Evolutionary conservation across 2,113 vertebrate species (phyloP), one percentile per base, ranked within the genome.

Genomic region (Brachionichthys hirsutus): DNA sequence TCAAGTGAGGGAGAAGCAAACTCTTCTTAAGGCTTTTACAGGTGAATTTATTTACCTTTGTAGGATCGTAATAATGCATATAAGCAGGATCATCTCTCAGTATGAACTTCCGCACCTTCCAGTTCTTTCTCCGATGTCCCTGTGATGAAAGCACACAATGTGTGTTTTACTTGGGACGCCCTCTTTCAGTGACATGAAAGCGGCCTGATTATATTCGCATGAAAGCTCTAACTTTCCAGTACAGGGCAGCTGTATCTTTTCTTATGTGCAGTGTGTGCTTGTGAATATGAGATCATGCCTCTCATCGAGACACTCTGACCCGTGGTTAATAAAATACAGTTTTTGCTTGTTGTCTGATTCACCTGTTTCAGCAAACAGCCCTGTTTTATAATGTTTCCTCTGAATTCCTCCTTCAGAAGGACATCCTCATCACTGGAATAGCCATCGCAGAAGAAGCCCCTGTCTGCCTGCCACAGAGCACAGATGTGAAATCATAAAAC

Each of bases 351-450:
- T 20, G 20, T 38, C 5, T 38, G 36, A 83, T 85, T 83, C 20
- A 97, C 97, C 93, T 99, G 97, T 85, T 99, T 99, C 44, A 98
- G 87, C 71, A 99, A 85, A 65, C 94, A 99, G 35, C 97, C 97
- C 64, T 99, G 97, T 74, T 98, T 99, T 14, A 99, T 78, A 63
- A 99, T 88, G n/a, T 92, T 84, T 9, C 97, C 97, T 90, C 97
- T 92, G 89, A 99, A 99, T 81, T 98, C 95, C 75, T 97, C 95
- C 75, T 93, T 98, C 72, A 95, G 4, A 47, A 99, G 78, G 30
- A 86, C 78, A 0, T 99, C 97, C 15, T 99, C 97, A 59, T 99
- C 97, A 49, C 97, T 98, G 63, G 97, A 98, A 84, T 96, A 95
- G 24, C 94, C 96, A 75, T 98, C 97, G 47, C 93, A 97, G 91